Conservation (phyloP, 2,888 invertebrate species). For the Theretra japonica region DNA sequence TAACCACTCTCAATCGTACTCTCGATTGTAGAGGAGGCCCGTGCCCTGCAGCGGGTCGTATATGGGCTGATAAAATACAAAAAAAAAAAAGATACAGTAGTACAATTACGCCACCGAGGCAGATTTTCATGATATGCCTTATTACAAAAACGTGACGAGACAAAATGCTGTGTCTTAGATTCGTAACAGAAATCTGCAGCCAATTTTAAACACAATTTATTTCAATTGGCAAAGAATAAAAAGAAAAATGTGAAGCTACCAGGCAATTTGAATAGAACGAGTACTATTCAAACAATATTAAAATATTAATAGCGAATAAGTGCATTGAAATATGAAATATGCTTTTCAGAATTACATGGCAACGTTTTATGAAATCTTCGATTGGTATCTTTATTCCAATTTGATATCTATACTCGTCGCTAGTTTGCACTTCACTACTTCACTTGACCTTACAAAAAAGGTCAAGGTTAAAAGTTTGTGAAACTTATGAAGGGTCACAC, state of each 20-base stretch:
- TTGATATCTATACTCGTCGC: not conserved
- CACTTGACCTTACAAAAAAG: constrained; percentile 9
- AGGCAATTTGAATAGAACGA: not conserved
- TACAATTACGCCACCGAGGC: too few relatives aligned
- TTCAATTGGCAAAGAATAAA: not conserved
- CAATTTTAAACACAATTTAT: not conserved
- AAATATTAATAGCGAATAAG: not conserved
- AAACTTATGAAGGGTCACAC: not conserved
- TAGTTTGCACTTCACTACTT: constrained; percentile 13
- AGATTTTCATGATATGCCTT: too few relatives aligned
- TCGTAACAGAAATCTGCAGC: not conserved
- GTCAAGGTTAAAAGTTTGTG: constrained; percentile 20
- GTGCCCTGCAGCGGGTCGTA: too few relatives aligned
- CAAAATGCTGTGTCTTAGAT: too few relatives aligned
- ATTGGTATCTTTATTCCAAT: not conserved
- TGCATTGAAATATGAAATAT: not conserved
- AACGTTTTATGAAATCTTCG: not conserved
- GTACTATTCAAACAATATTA: not conserved
- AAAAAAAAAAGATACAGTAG: too few relatives aligned
- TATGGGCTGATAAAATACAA: too few relatives aligned
- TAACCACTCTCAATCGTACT: too few relatives aligned
- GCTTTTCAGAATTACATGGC: too few relatives aligned
- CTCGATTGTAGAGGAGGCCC: too few relatives aligned
- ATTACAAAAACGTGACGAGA: too few relatives aligned
- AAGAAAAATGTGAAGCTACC: not conserved